Conservation (phyloP, 2,113 vertebrate genomes). For the Oryzias melastigma region DNA sequence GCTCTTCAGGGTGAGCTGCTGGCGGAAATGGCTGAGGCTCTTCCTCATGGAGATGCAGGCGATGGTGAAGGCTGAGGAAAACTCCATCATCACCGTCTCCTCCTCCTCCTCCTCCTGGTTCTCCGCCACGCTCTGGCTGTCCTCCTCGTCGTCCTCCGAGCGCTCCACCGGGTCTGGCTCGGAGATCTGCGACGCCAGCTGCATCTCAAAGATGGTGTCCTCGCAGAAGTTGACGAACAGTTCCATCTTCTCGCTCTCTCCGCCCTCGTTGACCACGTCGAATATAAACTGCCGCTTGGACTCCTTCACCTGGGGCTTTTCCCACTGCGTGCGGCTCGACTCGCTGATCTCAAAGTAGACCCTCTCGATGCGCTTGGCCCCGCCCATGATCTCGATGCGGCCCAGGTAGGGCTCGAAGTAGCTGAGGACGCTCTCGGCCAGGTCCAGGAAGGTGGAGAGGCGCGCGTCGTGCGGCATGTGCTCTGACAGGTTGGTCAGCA, state of each 20-base stretch:
- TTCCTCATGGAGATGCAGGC: conserved; percentile 86
- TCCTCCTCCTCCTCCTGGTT: conserved; percentile 83
- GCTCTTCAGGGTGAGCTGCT: conserved; percentile 86
- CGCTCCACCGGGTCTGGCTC: conserved; percentile 88
- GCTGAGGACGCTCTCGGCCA: conserved; percentile 93
- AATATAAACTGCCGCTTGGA: conserved; percentile 98
- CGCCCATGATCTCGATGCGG: conserved; percentile 97
- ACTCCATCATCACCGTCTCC: conserved; percentile 79
- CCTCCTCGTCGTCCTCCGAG: conserved; percentile 82
- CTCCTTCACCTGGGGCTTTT: conserved; percentile 98
- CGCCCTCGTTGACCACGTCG: conserved; percentile 97
- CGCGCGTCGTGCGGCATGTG: conserved; percentile 96
- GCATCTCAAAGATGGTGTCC: conserved; percentile 99
- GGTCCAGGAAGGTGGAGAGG: conserved; percentile 87
- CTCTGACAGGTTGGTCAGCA: conserved; percentile 94
- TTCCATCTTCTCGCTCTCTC: conserved; percentile 99
- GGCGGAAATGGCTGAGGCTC: conserved; percentile 79
- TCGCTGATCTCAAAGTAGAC: conserved; percentile 98
- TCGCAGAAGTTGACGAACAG: conserved; percentile 99
- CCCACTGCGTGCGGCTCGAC: conserved; percentile 96
- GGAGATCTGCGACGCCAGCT: conserved; percentile 94
- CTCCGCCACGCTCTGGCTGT: conserved; percentile 69
- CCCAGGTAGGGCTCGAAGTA: conserved; percentile 96
- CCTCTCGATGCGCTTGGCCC: conserved; percentile 95
- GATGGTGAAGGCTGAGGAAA: conserved; percentile 87